Evolutionary conservation across 2,888 invertebrate species (phyloP).

Genomic region (Agonopterix arenella): DNA sequence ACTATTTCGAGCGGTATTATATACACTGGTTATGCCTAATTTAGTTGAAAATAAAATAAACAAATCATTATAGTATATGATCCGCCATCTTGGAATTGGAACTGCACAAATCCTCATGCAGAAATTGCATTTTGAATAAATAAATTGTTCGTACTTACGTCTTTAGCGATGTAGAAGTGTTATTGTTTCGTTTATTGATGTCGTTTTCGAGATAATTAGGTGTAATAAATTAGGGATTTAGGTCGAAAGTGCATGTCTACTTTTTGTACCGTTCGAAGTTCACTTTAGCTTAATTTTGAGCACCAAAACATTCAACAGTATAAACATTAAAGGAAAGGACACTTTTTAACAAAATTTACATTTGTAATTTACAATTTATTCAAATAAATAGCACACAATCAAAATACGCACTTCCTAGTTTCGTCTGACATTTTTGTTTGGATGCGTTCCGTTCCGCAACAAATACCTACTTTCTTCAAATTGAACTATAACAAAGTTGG

Average conservation of each 20-base stretch:
- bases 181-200: slow-evolving; percentile 11
- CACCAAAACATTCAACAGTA: slow-evolving; percentile 16
- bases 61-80: slow-evolving; percentile 18
- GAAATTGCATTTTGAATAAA: slow-evolving; percentile 4
- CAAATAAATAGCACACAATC: slow-evolving; percentile 30
- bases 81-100: slow-evolving; percentile 60
- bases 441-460: slow-evolving; percentile 17
- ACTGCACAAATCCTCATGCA: slow-evolving; percentile 10
- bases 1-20: no score
- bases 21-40: not conserved
- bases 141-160: slow-evolving; percentile 43
- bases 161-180: slow-evolving; percentile 20
- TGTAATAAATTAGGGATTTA: slow-evolving; percentile 6
- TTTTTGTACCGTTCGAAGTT: slow-evolving; percentile 4
- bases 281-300: slow-evolving; percentile 9
- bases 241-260: slow-evolving; percentile 1
- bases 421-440: slow-evolving; percentile 43
- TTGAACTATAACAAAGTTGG: no score
- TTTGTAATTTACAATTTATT: slow-evolving; percentile 22
- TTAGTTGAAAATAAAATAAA: slow-evolving; percentile 7
- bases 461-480: not conserved
- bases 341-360: slow-evolving; percentile 31
- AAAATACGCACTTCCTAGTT: slow-evolving; percentile 55
- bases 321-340: slow-evolving; percentile 17
- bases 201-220: slow-evolving; percentile 20